These are phyloP conservation scores for Brachionus calyciflorus DNA, from an alignment of 1,140 invertebrate species.

Conservation along the genomic window DNA sequence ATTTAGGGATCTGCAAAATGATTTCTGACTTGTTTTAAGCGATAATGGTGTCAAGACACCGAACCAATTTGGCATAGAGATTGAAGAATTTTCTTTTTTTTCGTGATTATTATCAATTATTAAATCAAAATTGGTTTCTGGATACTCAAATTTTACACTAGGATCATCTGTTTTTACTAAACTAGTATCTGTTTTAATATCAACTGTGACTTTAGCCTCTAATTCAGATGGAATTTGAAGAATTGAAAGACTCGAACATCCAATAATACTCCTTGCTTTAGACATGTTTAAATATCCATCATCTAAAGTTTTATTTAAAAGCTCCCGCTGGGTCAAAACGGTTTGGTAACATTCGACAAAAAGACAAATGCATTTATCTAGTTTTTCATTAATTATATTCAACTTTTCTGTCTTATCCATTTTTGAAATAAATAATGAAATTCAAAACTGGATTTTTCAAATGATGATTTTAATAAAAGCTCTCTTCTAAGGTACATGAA, in stretches of 20 bases:
- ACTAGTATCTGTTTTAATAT: background rate
- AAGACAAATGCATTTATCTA: background rate
- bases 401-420: background rate
- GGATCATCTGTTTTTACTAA: background rate
- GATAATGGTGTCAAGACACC: conserved; percentile 24
- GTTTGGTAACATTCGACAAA: conserved; percentile 26
- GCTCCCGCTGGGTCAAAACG: background rate
- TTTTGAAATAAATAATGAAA: no score
- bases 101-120: background rate
- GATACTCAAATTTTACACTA: background rate
- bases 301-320: background rate
- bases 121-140: background rate
- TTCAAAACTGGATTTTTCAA: background rate
- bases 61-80: conserved; percentile 39
- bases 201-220: background rate
- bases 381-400: conserved; percentile 6
- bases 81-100: background rate
- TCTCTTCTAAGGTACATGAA: no score
- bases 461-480: no score
- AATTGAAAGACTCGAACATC: conserved; percentile 6
- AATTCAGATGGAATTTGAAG: conserved; percentile 37
- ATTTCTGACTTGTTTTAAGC: conserved; percentile 18
- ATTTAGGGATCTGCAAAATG: conserved; percentile 30
- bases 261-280: conserved; percentile 30
- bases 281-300: conserved; percentile 42